Evolutionary conservation across 2,888 invertebrate genomes (phyloP).

Genomic region (Drosophila nr. perissopoda): DNA sequence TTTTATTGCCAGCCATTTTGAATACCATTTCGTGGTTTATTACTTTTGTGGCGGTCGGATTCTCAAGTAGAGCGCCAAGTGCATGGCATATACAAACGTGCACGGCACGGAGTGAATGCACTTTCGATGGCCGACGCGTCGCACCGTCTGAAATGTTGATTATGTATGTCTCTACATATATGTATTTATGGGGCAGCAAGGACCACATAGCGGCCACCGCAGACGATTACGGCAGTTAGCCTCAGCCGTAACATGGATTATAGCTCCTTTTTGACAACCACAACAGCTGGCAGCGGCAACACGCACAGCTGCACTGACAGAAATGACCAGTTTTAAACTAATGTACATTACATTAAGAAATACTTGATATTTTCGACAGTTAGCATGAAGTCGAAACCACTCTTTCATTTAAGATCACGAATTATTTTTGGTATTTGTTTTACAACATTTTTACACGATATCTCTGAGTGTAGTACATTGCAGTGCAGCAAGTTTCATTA

Average conservation of each 20-base stretch:
- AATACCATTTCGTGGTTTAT: constrained; percentile 80
- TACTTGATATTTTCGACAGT: background rate
- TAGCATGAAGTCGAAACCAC: background rate
- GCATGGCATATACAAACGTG: constrained; percentile 32
- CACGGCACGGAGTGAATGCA: constrained; percentile 60
- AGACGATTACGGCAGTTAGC: constrained; percentile 77
- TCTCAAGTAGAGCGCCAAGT: constrained; percentile 70
- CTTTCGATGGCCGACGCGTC: constrained; percentile 63
- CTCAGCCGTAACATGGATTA: constrained; percentile 66
- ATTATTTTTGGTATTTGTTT: background rate
- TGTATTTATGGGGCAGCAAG: constrained; percentile 46
- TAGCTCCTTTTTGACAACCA: constrained; percentile 69
- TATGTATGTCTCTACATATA: constrained; percentile 5
- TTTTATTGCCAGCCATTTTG: constrained; percentile 80
- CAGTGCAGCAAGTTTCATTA: constrained; percentile 64
- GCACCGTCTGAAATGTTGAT: constrained; percentile 43
- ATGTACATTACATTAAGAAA: background rate
- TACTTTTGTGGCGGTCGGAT: constrained; percentile 73
- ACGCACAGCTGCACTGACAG: constrained; percentile 42
- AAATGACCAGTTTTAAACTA: background rate
- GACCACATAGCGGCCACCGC: constrained; percentile 38
- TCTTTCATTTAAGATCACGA: background rate
- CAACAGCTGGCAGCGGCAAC: constrained; percentile 40
- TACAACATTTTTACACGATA: background rate
- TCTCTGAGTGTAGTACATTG: constrained; percentile 21